Base-by-base conservation (phyloP, 1,140 invertebrate genomes). In the Drosophila nikananu region DNA sequence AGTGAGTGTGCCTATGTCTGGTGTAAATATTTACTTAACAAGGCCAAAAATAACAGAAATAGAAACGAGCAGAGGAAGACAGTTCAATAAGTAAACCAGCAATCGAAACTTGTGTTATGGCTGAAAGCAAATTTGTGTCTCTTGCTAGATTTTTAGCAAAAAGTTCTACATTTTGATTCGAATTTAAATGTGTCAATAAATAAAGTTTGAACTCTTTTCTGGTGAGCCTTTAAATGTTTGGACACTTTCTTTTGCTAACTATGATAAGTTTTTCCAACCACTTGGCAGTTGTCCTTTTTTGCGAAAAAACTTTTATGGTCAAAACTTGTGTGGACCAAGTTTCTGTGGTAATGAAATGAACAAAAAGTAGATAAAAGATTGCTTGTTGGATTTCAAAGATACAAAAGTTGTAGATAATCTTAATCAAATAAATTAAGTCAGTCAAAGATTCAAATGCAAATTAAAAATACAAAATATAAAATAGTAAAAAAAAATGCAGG, bases 91-190 rank as follows among this genome's bases (percentile, higher is more conserved):
- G 49, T 32, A 46, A 27, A 41, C 17, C 23, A 57, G 17, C 70
- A 55, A 54, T 52, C 60, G 30, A 70, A 58, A 19, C 27, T 48
- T 17, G 58, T 75, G 58, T 75, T 42, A n/a, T 54, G 48, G 32
- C 58, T 74, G 63, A 75, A 75, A 75, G 72, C 70, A 32, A 63
- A 71, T 42, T 71, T 62, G 48, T 55, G 72, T 41, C 48, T 9
- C 7, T 54, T 21, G 27, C 7, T 17, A 21, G 13, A 15, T 19
- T 72, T 59, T 19, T 1, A 19, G 42, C 13, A n/a, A 49, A 72
- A 41, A 27, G n/a, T 70, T 70, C 25, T 21, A 5, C n/a, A 35
- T 12, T 15, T 15, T 54, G 39, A 21, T 37, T 41, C 32, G 15
- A 15, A 32, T 65, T 65, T 60, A 21, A 64, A 30, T 60, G 15